phyloP scores from a whole-genome alignment of 2,113 vertebrate genomes.

The Pholis gunnellus region DNA sequence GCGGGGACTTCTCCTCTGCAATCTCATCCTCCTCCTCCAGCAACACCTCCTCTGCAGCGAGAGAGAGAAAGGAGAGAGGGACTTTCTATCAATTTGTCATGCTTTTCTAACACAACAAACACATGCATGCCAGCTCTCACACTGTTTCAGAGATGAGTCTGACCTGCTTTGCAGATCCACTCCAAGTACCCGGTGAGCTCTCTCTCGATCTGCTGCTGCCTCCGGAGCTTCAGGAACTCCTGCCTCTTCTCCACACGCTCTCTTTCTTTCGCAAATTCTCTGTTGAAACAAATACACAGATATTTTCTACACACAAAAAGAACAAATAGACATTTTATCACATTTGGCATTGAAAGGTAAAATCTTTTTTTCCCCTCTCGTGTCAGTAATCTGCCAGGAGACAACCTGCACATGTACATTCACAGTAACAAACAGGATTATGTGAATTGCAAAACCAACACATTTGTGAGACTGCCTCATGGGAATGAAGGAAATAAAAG shows the following conservation, averaged over 20 bases:
- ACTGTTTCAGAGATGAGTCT: constrained; percentile 24
- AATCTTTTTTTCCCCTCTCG: neutral
- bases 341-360: neutral
- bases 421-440: neutral
- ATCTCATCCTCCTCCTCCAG: constrained; percentile 97
- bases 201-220: constrained; percentile 90
- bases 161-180: constrained; percentile 87
- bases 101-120: constrained; percentile 38
- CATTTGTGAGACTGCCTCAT: neutral
- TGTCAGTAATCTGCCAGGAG: neutral
- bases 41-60: constrained; percentile 94
- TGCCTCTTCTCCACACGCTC: constrained; percentile 97
- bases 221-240: constrained; percentile 94
- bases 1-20: constrained; percentile 94
- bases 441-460: neutral
- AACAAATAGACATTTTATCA: neutral
- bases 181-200: constrained; percentile 86
- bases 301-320: neutral
- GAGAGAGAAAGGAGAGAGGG: constrained; percentile 31
- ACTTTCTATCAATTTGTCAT: constrained; percentile 30
- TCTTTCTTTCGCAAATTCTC: constrained; percentile 93
- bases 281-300: constrained; percentile 40
- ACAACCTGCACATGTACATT: neutral
- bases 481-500: neutral
- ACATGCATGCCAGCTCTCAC: neutral